Evolutionary conservation across 2,888 invertebrate species (phyloP), one percentile per base, ranked within the genome.

Genomic region (Eucriotettix oculatus): DNA sequence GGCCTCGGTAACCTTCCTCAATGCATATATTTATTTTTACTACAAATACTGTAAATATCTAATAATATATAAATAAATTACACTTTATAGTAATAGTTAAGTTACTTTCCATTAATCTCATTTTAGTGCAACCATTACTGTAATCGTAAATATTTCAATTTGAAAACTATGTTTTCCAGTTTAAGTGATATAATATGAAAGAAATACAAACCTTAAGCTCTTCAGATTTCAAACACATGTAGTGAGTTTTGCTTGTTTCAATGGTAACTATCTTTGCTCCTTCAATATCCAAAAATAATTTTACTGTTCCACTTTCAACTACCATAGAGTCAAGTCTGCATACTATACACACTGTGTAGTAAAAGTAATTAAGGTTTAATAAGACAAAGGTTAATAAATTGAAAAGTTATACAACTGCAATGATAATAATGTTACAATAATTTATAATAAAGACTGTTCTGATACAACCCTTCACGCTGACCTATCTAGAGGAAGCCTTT

Each of bases 251-350:
- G 64, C 77, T 78, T 64, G 79, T 79, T 66, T 78, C 76, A 66
- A 83, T 74, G 63, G 82, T 79, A 29, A 80, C 76, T 52, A 82
- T 73, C 73, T 85, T 85, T 59, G 82, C 71, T 10, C 83, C 86
- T 17, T 85, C 82, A 14, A 86, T 75, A 10, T 80, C 77, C 0
- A 83, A 75, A 1, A 78, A 78, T 40, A 79, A 73, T 60, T 79
- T 79, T 11, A 68, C 72, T 1, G 68, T 66, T 40, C 73, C 78
- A 66, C 76, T 79, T 66, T 86, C 84, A 56, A 85, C 65, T 10
- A 79, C 80, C 16, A 86, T 78, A 0, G 82, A 80, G 66, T 87
- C 86, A 10, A 86, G 69, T 58, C 87, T 77, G 17, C 78, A 72
- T 77, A 87, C 83, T 59, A 87, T 71, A 63, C 85, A 85, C 68